Evolutionary conservation across 1,140 invertebrate genomes (phyloP), one percentile per base, ranked within the genome.

Genomic region (Drosophila saltans): DNA sequence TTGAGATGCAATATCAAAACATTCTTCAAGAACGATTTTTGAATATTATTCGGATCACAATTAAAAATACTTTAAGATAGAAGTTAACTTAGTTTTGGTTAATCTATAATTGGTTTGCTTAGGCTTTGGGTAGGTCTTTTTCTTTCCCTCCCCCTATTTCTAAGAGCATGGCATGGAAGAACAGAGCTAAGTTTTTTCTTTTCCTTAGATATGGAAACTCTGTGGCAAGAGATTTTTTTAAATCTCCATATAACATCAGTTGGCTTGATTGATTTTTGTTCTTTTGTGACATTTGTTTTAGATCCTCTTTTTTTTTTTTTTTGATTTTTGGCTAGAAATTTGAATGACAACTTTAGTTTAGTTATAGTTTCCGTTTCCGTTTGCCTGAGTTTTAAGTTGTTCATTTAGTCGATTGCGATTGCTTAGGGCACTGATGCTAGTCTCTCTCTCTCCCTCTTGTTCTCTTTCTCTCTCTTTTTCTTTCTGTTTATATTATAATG

Each of bases 351-450:
- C 2, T 52, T 36, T 26, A 24, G 45, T 16, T 16, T 16, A 48
- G 45, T 52, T 52, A 52, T 52, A 52, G 45, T 52, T 26, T 26
- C 24, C n/a, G 41, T 43, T 59, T 45, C 40, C 11, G 11, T 24
- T 52, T 52, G 45, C 58, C 39, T 61, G 36, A 41, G 21, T 61
- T 41, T 2, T 26, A 0, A 21, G 21, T 33, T 16, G 45, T 45
- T 66, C 6, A 36, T 39, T 43, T 74, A 57, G 66, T 66, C 21
- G n/a, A 43, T 58, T 65, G 45, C 26, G 58, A 71, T 63, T 48
- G 48, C 16, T 48, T 48, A 63, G 66, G 66, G 45, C 21, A 52
- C 10, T 52, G 45, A 52, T 52, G 16, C 21, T 52, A 69, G 33
- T 74, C 43, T 55, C 11, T 24, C n/a, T 6, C 16, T 45, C 57